Conservation (phyloP, 1,140 invertebrate species). For the Caenorhabditis latens region DNA sequence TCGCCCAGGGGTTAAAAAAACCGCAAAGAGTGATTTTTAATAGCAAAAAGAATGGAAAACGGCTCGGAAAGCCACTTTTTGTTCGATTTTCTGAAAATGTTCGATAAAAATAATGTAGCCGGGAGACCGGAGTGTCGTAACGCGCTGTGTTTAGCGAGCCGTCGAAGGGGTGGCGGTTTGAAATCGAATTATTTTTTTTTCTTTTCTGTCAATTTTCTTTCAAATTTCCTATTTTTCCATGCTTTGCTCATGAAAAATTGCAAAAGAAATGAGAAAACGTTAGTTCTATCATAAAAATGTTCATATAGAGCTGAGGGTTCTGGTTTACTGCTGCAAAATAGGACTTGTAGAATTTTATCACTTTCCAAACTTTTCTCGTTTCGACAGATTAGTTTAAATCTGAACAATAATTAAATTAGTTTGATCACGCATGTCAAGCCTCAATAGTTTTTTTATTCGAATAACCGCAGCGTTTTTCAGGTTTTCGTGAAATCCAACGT, state of each 20-base stretch:
- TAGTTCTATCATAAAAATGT: no score
- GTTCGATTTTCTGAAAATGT: background rate
- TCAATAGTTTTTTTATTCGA: no score
- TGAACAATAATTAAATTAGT: no score
- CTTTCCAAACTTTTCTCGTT: no score
- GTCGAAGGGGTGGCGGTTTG: background rate
- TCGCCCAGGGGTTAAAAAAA: background rate
- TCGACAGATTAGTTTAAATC: no score
- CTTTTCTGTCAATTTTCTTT: background rate
- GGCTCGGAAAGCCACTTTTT: background rate
- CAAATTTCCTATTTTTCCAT: background rate
- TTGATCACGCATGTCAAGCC: no score
- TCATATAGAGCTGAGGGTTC: no score
- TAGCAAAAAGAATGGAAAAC: background rate
- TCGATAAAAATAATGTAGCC: background rate
- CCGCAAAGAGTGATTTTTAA: background rate
- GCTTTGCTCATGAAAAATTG: background rate
- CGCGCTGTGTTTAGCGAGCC: background rate
- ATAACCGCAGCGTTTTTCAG: no score
- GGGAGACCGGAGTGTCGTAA: background rate
- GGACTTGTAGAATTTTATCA: no score
- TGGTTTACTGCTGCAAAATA: no score
- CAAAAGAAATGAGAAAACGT: no score
- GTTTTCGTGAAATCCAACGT: no score
- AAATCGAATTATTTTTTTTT: background rate